Base-by-base conservation (phyloP, 2,888 invertebrate species). In the Agriopis marginaria region DNA sequence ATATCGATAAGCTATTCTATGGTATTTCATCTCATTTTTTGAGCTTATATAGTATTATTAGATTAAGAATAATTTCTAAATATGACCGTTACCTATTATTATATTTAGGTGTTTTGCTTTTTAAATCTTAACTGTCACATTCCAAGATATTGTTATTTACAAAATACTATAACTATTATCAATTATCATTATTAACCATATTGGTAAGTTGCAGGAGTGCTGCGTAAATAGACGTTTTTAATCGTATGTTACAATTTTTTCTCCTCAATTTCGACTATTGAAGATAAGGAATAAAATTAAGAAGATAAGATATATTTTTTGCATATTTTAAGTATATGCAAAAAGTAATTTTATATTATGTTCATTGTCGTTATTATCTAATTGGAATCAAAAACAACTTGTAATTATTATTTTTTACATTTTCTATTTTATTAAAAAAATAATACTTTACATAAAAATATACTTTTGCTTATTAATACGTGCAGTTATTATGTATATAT, bases 351-450 rank as follows among this genome's bases (percentile, higher is more conserved):
- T 8, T 1, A 42, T 42, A n/a, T 49, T 14, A 1, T 7, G n/a
- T 49, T 49, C n/a, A 7, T 49, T 14, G 8, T 50, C 3, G n/a
- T 23, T 17, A 10, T 17, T 17, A 10, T 51, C 11, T 53, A 5
- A 12, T 32, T 0, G 7, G 1, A 32, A 51, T 10, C 11, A 51
- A 32, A 32, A 39, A 39, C 54, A 59, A 59, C 59, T 17, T 53
- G 53, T 17, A 68, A 58, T 23, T 7, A 42, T 51, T 12, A 40
- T 64, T 64, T 70, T 67, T 51, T 4, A 5, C 8, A 32, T 64
- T 70, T 74, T 54, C 42, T 47, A 14, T 63, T 68, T 63, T 60
- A 58, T 60, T 60, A 68, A 39, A 68, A 68, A 68, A 64, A 68
- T 67, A 67, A 60, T 55, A 60, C 63, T 54, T 63, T n/a, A 49